Evolutionary conservation across 1,140 invertebrate genomes (phyloP), one percentile per base, ranked within the genome.

Genomic region (Battus philenor): DNA sequence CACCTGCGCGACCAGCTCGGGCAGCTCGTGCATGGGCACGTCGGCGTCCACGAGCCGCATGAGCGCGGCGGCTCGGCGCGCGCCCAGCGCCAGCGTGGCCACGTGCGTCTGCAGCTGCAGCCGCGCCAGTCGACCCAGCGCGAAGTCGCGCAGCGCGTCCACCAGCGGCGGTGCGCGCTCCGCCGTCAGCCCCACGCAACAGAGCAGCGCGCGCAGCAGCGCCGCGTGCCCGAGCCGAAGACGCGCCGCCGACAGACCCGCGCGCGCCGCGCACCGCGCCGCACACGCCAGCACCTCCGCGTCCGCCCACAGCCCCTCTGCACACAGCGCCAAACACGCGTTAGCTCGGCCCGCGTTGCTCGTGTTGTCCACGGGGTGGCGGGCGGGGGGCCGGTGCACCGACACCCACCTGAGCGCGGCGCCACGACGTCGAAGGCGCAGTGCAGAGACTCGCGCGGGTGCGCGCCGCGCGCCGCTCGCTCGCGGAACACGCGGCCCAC

Each of bases 381-480:
- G 6, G 18, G 18, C 18, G 18, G 9, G 6, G 2, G 10, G 29
- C 2, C 1, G 12, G 2, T 0, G 2, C 1, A 7, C 0, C 3
- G 18, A 0, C 4, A 50, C 45, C 60, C 73, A 90, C 90, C 89
- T 48, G 87, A 80, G 31, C 80, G 90, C 1, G 94, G 90, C 10
- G 92, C 93, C 6, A 98, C 92, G 51, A 98, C 96, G 75, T 99
- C 97, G 85, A 98, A 98, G 1, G 94, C 94, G 85, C 95, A 97
- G 80, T 98, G 96, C 47, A 93, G 93, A 3, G 95, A 87, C 85
- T 98, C 95, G 54, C 91, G 90, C 0, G 97, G 97, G 87, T 97
- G 95, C 60, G 94, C 93, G 4, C 94, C 94, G 59, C 90, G 90
- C 1, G 94, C 90, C 60, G 93, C 93, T 59, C 91, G 92, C 77